Evolutionary conservation across 2,113 vertebrate species (phyloP).

Genomic region (Catharus fuscescens): DNA sequence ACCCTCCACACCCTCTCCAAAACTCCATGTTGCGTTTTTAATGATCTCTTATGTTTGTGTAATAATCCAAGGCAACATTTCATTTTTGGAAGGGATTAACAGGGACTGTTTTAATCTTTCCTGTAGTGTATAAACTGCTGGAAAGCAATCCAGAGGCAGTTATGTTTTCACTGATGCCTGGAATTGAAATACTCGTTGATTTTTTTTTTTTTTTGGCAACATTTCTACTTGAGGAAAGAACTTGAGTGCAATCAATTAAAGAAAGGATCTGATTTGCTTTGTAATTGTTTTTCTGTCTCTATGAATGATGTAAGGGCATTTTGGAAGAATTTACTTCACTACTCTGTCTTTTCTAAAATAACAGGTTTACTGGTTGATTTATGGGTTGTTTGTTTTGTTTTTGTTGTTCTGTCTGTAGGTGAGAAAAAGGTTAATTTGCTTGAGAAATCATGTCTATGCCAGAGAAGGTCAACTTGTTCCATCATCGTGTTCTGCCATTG

Average conservation of each 20-base stretch:
- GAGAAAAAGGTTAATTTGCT: slow-evolving; percentile 73
- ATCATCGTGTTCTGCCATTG: slow-evolving; percentile 51
- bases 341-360: slow-evolving; percentile 62
- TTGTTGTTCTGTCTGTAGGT: slow-evolving; percentile 63
- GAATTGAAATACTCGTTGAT: slow-evolving; percentile 6
- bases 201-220: background rate
- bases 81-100: background rate
- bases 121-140: background rate
- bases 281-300: slow-evolving; percentile 72
- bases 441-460: slow-evolving; percentile 67
- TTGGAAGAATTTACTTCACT: slow-evolving; percentile 63
- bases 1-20: background rate
- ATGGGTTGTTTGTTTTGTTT: slow-evolving; percentile 70
- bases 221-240: slow-evolving; percentile 35
- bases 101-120: background rate
- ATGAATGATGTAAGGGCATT: slow-evolving; percentile 67
- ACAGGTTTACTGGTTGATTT: slow-evolving; percentile 62
- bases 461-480: slow-evolving; percentile 71
- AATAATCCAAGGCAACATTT: background rate
- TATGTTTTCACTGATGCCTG: background rate
- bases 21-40: background rate
- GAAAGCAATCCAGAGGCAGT: background rate
- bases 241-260: slow-evolving; percentile 70
- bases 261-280: slow-evolving; percentile 67
- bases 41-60: background rate